Evolutionary conservation across 2,113 vertebrate species (phyloP), one percentile per base, ranked within the genome.

Genomic region (Cololabis saira): DNA sequence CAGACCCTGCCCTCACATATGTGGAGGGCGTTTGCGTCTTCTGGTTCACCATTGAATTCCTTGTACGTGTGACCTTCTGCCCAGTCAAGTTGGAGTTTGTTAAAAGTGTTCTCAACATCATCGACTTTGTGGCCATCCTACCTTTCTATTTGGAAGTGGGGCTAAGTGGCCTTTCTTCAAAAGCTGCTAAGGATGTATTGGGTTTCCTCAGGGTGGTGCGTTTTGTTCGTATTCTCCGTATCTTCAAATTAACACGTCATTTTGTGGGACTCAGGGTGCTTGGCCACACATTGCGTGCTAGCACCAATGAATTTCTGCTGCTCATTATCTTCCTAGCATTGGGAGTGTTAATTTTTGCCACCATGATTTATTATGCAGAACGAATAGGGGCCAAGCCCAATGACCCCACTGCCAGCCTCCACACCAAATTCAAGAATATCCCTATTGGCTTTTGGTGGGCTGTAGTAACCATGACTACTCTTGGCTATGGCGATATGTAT

Each of bases 371-470:
- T 91, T 99, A 98, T 52, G 98, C 98, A 0, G 98, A 99, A 68
- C 90, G 97, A 48, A 95, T 99, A 4, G 98, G 98, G 13, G 97
- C 98, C 45, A 95, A 93, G 61, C 95, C 96, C 22, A 96, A 94
- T 4, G 96, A 99, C 79, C 97, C 96, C 0, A 98, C 96, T 0
- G 96, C 96, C 0, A 95, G 94, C 44, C 78, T 94, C 52, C 97
- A 99, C 74, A 99, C 97, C 0, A 94, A 96, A 79, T 99, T 99
- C 90, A 98, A 98, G 91, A 99, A 99, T 84, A 99, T 99, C 83
- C 98, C 98, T 11, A 98, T 99, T 0, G 98, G 98, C 44, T 99
- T 99, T 85, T 99, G 98, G 97, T 99, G 98, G 98, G 98, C 98
- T 0, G 97, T 99, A 16, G 97, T 99, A 61, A 99, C 98, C 76